Evolutionary conservation across 2,113 vertebrate species (phyloP).

Genomic region (Cryptotis parvus): DNA sequence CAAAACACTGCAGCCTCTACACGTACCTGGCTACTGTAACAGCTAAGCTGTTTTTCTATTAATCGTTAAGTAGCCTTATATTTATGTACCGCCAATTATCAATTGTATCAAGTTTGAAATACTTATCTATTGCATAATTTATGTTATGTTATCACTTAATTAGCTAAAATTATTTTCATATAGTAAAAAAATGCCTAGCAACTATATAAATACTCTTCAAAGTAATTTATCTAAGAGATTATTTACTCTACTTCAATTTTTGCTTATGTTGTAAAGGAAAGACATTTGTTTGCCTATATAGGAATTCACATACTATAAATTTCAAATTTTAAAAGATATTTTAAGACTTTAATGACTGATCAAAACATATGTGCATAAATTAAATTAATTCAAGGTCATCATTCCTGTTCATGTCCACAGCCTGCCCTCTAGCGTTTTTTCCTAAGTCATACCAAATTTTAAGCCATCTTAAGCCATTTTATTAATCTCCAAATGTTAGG

Average conservation of each 20-base stretch:
- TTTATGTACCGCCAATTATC: constrained; percentile 31
- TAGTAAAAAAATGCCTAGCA: neutral
- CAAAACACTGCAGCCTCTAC: neutral
- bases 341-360: neutral
- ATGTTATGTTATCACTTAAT: constrained; percentile 1
- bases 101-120: neutral
- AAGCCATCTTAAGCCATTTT: constrained; percentile 73
- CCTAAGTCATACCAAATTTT: constrained; percentile 28
- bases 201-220: constrained; percentile 7
- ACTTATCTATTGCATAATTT: neutral
- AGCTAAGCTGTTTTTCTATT: neutral
- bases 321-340: neutral
- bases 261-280: constrained; percentile 13
- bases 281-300: neutral
- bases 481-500: constrained; percentile 84
- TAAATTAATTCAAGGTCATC: neutral
- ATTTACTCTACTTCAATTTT: neutral
- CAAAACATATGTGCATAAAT: neutral
- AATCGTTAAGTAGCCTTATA: neutral
- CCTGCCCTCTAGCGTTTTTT: constrained; percentile 85
- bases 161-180: constrained; percentile 35
- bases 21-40: neutral
- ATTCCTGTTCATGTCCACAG: constrained; percentile 27
- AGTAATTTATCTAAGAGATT: constrained; percentile 1
- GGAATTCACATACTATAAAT: neutral